Percentiles rank a stretch among this genome's conserved stretches.
These are phyloP conservation scores for Labia minor DNA, from an alignment of 2,888 invertebrate genomes.

Conservation along the genomic window DNA sequence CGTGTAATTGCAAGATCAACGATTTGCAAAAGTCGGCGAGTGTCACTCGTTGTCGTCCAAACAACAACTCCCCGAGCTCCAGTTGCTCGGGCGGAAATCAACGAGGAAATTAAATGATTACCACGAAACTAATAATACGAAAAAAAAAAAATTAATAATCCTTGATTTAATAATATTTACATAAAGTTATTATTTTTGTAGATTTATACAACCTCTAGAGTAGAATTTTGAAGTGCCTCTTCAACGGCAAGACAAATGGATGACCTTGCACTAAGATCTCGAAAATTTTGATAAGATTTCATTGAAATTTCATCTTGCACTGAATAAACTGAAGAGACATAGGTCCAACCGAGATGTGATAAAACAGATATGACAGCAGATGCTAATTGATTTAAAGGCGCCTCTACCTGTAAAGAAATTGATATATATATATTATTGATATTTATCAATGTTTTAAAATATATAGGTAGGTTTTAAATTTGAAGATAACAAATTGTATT, in stretches of 20 bases:
- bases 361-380: constrained; percentile 34
- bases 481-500: too few species aligned
- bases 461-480: too few species aligned
- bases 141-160: background rate
- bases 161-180: background rate
- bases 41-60: constrained; percentile 27
- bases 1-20: constrained; percentile 25
- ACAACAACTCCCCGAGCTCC: constrained; percentile 29
- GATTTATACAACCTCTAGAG: background rate
- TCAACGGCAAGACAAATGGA: constrained; percentile 28
- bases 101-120: background rate
- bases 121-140: background rate
- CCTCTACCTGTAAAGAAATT: constrained; percentile 27
- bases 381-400: constrained; percentile 29
- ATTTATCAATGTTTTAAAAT: background rate
- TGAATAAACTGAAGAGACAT: constrained; percentile 35
- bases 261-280: constrained; percentile 26
- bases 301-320: constrained; percentile 28
- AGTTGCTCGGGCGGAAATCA: constrained; percentile 22
- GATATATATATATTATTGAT: background rate
- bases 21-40: constrained; percentile 26
- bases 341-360: constrained; percentile 35
- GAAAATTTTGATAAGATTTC: constrained; percentile 26
- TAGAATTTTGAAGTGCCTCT: constrained; percentile 21
- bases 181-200: background rate